Percentiles rank a stretch among this genome's conserved stretches.
Evolutionary conservation across 2,888 invertebrate genomes (phyloP).

Genomic region (Aproaerema taeniolella): DNA sequence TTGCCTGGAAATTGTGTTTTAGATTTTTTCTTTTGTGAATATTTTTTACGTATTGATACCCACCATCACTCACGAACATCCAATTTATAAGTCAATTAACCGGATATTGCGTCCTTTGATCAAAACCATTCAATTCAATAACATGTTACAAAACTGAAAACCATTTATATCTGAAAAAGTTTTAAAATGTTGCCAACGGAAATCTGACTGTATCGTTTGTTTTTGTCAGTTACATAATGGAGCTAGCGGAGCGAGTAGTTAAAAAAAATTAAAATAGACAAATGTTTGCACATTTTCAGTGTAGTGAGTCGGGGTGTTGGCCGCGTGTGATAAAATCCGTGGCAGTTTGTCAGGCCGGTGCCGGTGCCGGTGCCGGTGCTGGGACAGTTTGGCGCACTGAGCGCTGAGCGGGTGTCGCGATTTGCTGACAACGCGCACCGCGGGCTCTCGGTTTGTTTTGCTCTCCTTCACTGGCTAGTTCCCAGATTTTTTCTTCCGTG

Average conservation of each 20-base stretch:
- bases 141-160: too few relatives aligned
- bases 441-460: constrained; percentile 25
- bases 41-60: too few relatives aligned
- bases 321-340: constrained; percentile 38
- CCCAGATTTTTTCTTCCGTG: constrained; percentile 33
- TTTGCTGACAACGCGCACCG: constrained; percentile 38
- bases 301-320: background rate
- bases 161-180: constrained; percentile 12
- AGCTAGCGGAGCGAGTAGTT: constrained; percentile 2
- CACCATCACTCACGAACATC: too few relatives aligned
- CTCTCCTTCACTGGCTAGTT: constrained; percentile 11
- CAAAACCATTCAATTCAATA: too few relatives aligned
- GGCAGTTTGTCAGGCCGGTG: constrained; percentile 43
- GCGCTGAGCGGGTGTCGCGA: constrained; percentile 34
- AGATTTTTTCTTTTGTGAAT: too few relatives aligned
- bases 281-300: constrained; percentile 45
- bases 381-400: constrained; percentile 22
- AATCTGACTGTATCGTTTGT: constrained; percentile 46
- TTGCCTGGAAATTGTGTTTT: too few relatives aligned
- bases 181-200: too few relatives aligned
- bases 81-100: too few relatives aligned
- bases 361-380: constrained; percentile 23
- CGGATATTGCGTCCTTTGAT: too few relatives aligned
- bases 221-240: constrained; percentile 41
- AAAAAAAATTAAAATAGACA: constrained; percentile 29